Conservation (phyloP, 1,140 invertebrate genomes). For the Meloidogyne chitwoodi region DNA sequence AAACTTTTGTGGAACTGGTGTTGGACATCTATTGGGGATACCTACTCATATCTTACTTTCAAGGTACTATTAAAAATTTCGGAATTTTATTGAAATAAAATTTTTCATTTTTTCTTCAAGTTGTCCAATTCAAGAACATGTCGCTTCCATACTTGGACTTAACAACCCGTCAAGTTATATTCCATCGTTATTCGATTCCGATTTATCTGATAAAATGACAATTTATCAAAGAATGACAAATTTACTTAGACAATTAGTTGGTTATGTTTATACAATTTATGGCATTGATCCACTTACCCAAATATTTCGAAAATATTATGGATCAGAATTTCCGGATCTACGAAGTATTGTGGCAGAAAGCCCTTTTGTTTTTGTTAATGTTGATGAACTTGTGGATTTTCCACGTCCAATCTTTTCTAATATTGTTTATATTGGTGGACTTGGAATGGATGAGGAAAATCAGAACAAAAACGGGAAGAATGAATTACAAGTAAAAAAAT, state of each 20-base stretch:
- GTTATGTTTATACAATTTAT: background rate
- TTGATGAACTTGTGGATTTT: conserved; percentile 38
- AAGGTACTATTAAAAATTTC: conserved; percentile 11
- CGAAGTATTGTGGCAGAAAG: conserved; percentile 32
- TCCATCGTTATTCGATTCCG: conserved; percentile 23
- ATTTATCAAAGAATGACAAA: conserved; percentile 24
- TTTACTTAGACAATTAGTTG: background rate
- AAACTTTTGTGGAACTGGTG: conserved; percentile 31
- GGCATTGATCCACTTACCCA: conserved; percentile 6
- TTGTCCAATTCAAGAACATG: conserved; percentile 31
- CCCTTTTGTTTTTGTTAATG: conserved; percentile 27
- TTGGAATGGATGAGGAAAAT: conserved; percentile 19
- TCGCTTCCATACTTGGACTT: conserved; percentile 20
- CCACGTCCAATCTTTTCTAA: conserved; percentile 29
- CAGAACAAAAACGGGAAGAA: background rate
- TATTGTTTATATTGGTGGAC: conserved; percentile 36
- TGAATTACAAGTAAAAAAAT: background rate
- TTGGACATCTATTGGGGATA: conserved; percentile 25
- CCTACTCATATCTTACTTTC: conserved; percentile 21
- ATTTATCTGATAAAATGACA: conserved; percentile 31
- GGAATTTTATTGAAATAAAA: too few relatives aligned
- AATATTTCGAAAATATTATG: conserved; percentile 31
- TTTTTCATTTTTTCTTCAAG: background rate
- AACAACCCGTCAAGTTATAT: conserved; percentile 33
- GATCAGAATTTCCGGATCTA: conserved; percentile 34